Percentiles rank a stretch among this genome's conserved stretches.
Conservation (phyloP, 2,797 vertebrate species). For the Heliangelus exortis region DNA sequence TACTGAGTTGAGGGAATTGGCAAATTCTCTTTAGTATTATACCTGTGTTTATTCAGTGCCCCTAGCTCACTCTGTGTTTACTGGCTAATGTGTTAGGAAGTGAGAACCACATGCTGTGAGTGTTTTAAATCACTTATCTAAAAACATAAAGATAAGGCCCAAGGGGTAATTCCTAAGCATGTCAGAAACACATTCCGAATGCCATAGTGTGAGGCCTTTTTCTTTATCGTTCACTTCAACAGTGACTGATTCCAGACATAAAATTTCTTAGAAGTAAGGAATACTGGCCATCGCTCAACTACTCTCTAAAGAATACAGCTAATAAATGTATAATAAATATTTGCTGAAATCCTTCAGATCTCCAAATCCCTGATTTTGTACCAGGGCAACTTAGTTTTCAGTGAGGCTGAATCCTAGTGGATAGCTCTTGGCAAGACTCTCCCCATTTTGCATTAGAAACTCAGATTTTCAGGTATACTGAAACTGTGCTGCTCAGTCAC, state of each 20-base stretch:
- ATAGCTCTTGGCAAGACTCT: not conserved
- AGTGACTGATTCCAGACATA: not conserved
- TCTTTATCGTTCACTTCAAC: not conserved
- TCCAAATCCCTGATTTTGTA: not conserved
- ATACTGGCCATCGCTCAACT: not conserved
- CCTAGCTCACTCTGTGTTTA: not conserved
- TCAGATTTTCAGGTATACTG: not conserved
- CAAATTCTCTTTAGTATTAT: not conserved
- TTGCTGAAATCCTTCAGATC: not conserved
- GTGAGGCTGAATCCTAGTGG: not conserved
- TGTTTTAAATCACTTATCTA: not conserved
- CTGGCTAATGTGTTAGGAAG: not conserved
- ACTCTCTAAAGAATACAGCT: not conserved
- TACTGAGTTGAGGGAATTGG: not conserved
- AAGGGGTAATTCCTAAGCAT: not conserved
- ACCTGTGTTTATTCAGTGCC: not conserved
- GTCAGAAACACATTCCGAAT: not conserved
- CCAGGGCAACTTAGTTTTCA: not conserved
- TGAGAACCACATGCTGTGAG: not conserved
- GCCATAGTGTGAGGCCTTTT: not conserved
- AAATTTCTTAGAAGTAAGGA: no score
- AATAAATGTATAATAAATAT: not conserved
- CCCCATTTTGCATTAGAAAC: not conserved
- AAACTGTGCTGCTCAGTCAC: not conserved
- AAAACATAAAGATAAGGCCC: not conserved